Evolutionary conservation across 2,797 vertebrate species (phyloP).

Genomic region (Dendrocincla fuliginosa): DNA sequence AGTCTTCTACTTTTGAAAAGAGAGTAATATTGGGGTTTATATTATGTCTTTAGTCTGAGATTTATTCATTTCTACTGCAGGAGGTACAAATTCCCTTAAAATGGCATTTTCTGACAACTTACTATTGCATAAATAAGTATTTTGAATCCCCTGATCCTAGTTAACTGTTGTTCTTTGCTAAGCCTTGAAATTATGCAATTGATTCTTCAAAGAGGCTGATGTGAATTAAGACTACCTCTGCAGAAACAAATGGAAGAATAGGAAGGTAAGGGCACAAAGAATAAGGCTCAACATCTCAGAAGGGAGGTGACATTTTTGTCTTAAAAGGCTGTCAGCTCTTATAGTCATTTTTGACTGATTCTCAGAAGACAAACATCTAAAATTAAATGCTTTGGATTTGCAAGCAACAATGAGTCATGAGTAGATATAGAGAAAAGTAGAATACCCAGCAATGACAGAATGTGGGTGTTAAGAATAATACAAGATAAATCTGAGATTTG

Average conservation of each 20-base stretch:
- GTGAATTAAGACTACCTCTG: neutral
- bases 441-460: constrained; percentile 1
- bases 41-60: neutral
- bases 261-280: neutral
- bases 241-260: neutral
- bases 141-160: neutral
- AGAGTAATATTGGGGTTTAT: neutral
- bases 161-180: neutral
- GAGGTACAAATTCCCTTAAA: neutral
- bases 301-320: neutral
- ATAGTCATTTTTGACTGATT: neutral
- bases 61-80: neutral
- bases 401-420: constrained; percentile 23
- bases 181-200: neutral
- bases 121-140: neutral
- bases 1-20: neutral
- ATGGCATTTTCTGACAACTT: neutral
- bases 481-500: neutral
- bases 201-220: neutral
- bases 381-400: constrained; percentile 41
- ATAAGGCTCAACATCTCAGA: neutral
- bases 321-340: neutral
- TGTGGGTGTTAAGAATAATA: constrained; percentile 14
- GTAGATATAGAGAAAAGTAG: neutral
- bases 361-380: neutral